Evolutionary conservation across 2,797 vertebrate genomes (phyloP).

Genomic region (Anas bahamensis): DNA sequence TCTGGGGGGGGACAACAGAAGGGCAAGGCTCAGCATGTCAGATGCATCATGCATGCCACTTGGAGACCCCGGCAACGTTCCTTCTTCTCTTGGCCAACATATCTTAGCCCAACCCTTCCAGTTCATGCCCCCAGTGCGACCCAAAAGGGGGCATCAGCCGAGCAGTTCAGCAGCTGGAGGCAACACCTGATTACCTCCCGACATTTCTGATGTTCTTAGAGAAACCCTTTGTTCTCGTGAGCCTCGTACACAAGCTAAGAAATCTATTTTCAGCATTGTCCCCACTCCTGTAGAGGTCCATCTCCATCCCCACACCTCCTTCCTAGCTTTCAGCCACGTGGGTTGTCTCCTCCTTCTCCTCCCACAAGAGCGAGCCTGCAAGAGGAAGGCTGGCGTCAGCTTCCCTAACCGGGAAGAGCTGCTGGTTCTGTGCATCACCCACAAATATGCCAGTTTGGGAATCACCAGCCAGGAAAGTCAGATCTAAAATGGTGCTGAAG

Average conservation of each 20-base stretch:
- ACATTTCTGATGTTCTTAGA: background rate
- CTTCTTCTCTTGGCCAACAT: background rate
- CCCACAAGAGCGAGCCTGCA: background rate
- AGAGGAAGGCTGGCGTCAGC: background rate
- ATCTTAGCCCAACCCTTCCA: background rate
- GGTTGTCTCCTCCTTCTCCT: background rate
- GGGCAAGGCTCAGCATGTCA: conserved; percentile 57
- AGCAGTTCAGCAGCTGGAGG: background rate
- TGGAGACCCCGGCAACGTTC: conserved; percentile 10
- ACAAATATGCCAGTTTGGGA: background rate
- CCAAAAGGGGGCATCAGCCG: background rate
- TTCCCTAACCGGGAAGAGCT: background rate
- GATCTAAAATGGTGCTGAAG: background rate
- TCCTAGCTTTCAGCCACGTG: background rate
- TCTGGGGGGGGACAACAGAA: background rate
- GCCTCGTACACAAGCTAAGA: background rate
- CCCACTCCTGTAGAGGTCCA: background rate
- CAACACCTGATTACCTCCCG: background rate
- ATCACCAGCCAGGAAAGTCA: background rate
- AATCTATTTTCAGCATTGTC: background rate
- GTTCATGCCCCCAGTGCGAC: background rate
- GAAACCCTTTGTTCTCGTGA: background rate
- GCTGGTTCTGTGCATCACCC: background rate
- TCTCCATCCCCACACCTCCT: background rate
- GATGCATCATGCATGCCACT: conserved; percentile 57